Base-by-base conservation (phyloP, 2,797 vertebrate species). In the Gorsachius magnificus region DNA sequence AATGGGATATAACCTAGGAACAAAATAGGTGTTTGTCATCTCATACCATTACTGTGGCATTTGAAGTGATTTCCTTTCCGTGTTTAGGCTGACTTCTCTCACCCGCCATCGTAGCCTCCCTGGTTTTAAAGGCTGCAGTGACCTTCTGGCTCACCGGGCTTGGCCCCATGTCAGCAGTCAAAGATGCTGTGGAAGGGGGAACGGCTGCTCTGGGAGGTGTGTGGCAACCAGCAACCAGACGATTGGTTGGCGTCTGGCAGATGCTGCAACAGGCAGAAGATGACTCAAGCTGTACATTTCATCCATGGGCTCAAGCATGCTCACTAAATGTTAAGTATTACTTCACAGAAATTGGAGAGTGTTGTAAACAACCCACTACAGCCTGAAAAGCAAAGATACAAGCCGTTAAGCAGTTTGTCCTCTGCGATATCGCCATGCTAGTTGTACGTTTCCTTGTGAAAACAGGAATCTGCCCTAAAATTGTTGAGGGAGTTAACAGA, bases 71-170 rank as follows among this genome's bases (percentile, higher is more conserved):
- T 65, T 48, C 7, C 36, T 70, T 16, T 50, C 8, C 35, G 71
- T 60, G 18, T 60, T 91, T 16, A 72, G 72, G 38, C 53, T 65
- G 77, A 26, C 35, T 63, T 82, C 28, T 66, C 28, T 83, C 64
- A 41, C 36, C 26, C 12, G 3, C 38, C 26, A 2, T 60, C 33
- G 2, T 8, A 48, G 45, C 48, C 28, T 18, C 21, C 9, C n/a
- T 43, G 46, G 28, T 79, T 91, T 86, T 36, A 45, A 75, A 86
- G 76, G 72, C 84, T 85, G 51, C 70, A 33, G 0, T 70, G 65
- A 69, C 65, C 56, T 54, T 35, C 46, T 72, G 0, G 0, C 29
- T 72, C 14, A 18, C 24, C 0, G 1, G 41, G 20, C 66, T 69
- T 48, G 41, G 51, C 25, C 22, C 20, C 1, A 0, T 21, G 75